Evolutionary conservation across 2,797 vertebrate species (phyloP).

Genomic region (Centropyge bicolor): DNA sequence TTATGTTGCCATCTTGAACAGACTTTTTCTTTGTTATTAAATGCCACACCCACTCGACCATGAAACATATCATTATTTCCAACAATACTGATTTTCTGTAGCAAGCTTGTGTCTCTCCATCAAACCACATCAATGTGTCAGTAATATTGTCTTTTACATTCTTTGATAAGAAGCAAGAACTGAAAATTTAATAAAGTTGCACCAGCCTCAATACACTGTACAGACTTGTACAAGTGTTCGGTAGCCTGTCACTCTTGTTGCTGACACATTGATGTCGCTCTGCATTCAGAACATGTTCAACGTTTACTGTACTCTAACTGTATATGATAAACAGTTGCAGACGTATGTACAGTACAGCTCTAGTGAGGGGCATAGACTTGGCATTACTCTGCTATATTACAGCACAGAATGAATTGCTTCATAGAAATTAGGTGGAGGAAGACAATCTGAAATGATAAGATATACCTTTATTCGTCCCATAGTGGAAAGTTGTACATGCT

Average conservation of each 20-base stretch:
- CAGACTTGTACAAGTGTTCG: too few relatives aligned
- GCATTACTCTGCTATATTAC: not conserved
- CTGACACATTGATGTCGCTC: not conserved
- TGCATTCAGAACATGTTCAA: not conserved
- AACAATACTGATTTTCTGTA: not conserved
- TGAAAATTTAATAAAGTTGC: not conserved
- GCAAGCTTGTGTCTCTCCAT: not conserved
- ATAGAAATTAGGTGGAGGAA: constrained; percentile 17
- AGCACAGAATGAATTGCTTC: constrained; percentile 1
- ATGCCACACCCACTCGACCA: not conserved
- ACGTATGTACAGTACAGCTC: too few relatives aligned
- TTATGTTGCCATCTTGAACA: too few relatives aligned
- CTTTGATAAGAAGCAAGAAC: not conserved
- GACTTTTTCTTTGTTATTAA: too few relatives aligned
- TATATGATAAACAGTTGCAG: not conserved
- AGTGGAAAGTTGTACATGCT: not conserved
- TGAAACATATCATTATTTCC: not conserved
- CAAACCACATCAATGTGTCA: not conserved
- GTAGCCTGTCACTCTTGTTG: not conserved
- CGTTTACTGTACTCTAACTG: not conserved
- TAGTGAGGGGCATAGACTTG: not conserved
- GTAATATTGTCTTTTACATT: not conserved
- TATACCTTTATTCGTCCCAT: too few relatives aligned
- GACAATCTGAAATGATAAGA: not conserved
- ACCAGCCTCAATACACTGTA: not conserved